Conservation (phyloP, 1,140 invertebrate species). For the Dendrolimus punctatus region DNA sequence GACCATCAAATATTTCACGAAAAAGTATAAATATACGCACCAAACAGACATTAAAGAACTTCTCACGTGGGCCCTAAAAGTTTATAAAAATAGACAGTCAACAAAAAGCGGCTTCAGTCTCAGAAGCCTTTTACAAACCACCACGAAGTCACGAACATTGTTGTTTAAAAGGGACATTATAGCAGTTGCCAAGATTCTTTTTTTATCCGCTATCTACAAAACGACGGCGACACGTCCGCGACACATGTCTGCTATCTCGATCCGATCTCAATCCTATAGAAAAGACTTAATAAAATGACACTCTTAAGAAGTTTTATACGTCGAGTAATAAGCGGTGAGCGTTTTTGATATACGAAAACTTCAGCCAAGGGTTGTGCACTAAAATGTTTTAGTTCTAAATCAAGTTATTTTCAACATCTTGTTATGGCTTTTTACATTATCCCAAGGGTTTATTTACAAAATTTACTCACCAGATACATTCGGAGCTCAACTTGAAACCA, state of each 20-base stretch:
- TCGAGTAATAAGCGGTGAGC: conserved; percentile 5
- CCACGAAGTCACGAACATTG: conserved; percentile 12
- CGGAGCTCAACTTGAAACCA: no score
- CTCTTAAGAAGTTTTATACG: conserved; percentile 17
- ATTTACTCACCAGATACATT: no score
- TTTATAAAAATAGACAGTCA: no score
- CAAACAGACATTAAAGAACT: not conserved
- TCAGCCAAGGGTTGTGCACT: no score
- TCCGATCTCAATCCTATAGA: conserved; percentile 40
- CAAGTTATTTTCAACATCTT: no score
- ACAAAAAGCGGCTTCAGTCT: conserved; percentile 2
- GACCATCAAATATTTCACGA: not conserved
- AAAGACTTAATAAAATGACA: conserved; percentile 58
- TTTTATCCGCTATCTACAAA: conserved; percentile 1
- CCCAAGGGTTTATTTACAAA: no score
- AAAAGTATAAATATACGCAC: not conserved
- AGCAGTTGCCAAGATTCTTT: conserved; percentile 15
- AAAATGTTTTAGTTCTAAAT: no score
- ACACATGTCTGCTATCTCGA: conserved; percentile 44
- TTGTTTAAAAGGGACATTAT: conserved; percentile 25
- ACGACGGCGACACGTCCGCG: conserved; percentile 27
- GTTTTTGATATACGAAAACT: not conserved
- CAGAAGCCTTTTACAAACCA: conserved; percentile 9
- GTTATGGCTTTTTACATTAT: no score
- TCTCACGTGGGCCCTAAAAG: no score